A percentile compares a stretch with the other conserved stretches of the same genome.
These are phyloP conservation scores for Alentia gelatinosa DNA, from an alignment of 2,888 invertebrate species.

Conservation along the genomic window DNA sequence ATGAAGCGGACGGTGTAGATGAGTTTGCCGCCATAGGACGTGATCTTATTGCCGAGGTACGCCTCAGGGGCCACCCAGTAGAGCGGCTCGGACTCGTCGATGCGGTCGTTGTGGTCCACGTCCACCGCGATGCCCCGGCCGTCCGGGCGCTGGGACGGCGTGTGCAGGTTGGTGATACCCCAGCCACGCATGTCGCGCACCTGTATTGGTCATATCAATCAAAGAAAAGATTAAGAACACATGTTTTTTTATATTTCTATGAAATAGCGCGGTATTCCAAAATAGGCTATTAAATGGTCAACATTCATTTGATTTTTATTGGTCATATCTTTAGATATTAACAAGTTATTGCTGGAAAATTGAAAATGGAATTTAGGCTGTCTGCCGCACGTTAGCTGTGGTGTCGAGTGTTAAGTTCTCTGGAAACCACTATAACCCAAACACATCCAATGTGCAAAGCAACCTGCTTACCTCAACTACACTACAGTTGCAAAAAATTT, in stretches of 20 bases:
- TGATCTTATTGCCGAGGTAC: constrained; percentile 89
- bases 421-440: no score
- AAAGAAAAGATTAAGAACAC: not conserved
- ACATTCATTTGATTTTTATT: no score
- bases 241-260: no score
- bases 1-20: constrained; percentile 85
- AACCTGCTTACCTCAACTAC: no score
- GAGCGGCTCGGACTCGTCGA: constrained; percentile 77
- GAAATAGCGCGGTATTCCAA: not conserved
- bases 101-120: constrained; percentile 57
- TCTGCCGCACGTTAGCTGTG: no score
- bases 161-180: constrained; percentile 84
- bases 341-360: no score
- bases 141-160: constrained; percentile 67
- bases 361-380: no score
- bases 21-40: constrained; percentile 92
- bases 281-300: not conserved
- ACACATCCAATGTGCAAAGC: no score
- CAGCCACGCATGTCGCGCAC: constrained; percentile 86
- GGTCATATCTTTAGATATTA: no score
- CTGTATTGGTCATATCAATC: constrained; percentile 78
- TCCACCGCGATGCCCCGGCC: constrained; percentile 69
- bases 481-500: no score
- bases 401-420: no score
- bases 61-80: constrained; percentile 89